Conservation (phyloP, 2,888 invertebrate genomes). For the Ernsta delagoae region DNA sequence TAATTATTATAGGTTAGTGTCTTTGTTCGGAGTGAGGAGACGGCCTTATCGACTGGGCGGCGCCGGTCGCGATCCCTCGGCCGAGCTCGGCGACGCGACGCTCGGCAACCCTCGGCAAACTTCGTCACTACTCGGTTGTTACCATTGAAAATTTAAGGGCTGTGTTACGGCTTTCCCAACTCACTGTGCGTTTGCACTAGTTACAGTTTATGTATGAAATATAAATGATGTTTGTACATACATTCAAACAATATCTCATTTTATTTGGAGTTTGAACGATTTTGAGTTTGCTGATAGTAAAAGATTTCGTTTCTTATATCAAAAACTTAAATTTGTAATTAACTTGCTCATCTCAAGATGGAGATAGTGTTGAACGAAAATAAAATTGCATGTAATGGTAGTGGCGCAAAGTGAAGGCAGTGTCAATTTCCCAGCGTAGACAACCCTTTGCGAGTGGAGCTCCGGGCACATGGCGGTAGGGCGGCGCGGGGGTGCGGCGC, state of each 20-base stretch:
- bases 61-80: conserved; percentile 74
- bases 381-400: not conserved
- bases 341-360: no score
- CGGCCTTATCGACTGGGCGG: conserved; percentile 85
- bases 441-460: conserved; percentile 73
- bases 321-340: no score
- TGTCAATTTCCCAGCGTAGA: conserved; percentile 74
- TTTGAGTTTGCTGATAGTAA: not conserved
- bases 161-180: conserved; percentile 71
- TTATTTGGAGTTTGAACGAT: not conserved
- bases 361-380: no score
- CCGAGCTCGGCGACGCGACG: conserved; percentile 57
- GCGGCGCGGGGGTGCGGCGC: conserved; percentile 52
- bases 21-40: conserved; percentile 82
- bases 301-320: not conserved
- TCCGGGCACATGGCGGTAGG: conserved; percentile 73
- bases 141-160: conserved; percentile 80
- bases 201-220: conserved; percentile 7
- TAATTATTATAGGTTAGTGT: conserved; percentile 84
- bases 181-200: conserved; percentile 59
- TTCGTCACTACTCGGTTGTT: conserved; percentile 64
- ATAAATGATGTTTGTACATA: not conserved
- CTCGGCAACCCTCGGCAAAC: conserved; percentile 59
- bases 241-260: not conserved
- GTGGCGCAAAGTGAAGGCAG: conserved; percentile 66